These are phyloP conservation scores for Triplophysa dalaica DNA, from an alignment of 2,113 vertebrate genomes.

Conservation along the genomic window DNA sequence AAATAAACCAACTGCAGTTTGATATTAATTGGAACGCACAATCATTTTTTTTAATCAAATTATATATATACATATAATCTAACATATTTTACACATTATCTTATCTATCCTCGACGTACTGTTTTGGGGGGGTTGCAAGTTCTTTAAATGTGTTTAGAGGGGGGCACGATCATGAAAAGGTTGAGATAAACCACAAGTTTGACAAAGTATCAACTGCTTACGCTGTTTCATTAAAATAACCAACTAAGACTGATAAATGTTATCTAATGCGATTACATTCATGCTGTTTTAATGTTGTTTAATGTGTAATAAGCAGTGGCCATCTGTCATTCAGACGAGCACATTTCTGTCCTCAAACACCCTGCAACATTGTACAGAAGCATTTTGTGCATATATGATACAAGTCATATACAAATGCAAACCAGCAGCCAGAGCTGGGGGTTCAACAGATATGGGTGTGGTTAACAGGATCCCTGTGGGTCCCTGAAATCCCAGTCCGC, in stretches of 20 bases:
- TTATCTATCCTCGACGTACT: no score
- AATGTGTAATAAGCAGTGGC: neutral
- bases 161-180: no score
- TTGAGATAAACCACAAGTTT: neutral
- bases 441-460: slow-evolving; percentile 4
- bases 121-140: no score
- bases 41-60: no score
- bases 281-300: neutral
- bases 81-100: no score
- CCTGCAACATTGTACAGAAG: neutral
- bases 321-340: neutral
- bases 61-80: no score
- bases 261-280: neutral
- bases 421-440: neutral
- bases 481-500: slow-evolving; percentile 12
- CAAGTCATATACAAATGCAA: neutral
- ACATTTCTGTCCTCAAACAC: neutral
- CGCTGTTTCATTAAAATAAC: neutral
- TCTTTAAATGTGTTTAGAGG: no score
- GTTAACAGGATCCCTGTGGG: slow-evolving; percentile 20
- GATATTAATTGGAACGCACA: no score
- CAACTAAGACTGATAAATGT: neutral
- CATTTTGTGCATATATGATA: neutral
- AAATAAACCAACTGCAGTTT: no score
- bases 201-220: neutral